Percentiles rank a stretch among this genome's conserved stretches.
Evolutionary conservation across 1,140 invertebrate species (phyloP).

Genomic region (Danaus melanippus): DNA sequence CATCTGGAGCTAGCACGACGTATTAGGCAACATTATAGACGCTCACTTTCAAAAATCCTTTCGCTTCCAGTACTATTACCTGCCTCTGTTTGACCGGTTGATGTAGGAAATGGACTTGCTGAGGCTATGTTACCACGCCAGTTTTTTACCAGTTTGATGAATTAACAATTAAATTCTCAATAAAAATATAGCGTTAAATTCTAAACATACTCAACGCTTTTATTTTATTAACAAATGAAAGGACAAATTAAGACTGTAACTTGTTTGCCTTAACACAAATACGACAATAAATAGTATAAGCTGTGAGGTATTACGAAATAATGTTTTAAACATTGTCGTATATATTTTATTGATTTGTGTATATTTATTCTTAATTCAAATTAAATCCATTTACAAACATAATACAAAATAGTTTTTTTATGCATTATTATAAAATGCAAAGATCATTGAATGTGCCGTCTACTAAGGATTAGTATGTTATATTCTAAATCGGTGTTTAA

Average conservation of each 20-base stretch:
- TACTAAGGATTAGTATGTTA: too few species aligned
- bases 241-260: too few species aligned
- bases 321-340: slow-evolving; percentile 3
- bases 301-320: neutral
- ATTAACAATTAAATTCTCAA: too few species aligned
- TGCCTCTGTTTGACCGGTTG: slow-evolving; percentile 12
- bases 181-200: too few species aligned
- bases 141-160: slow-evolving; percentile 1
- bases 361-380: neutral
- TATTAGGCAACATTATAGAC: slow-evolving; percentile 17
- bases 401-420: neutral
- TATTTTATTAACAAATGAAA: too few species aligned
- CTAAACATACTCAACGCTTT: too few species aligned
- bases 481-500: neutral
- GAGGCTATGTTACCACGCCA: slow-evolving; percentile 5
- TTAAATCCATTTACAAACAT: neutral
- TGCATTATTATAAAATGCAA: too few species aligned
- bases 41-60: slow-evolving; percentile 26
- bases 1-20: slow-evolving; percentile 15
- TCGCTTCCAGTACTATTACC: slow-evolving; percentile 15
- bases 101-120: slow-evolving; percentile 10
- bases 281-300: too few species aligned
- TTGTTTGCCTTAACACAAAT: too few species aligned
- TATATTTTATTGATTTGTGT: slow-evolving; percentile 2
- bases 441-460: too few species aligned